These are phyloP conservation scores for Semotilus atromaculatus DNA, from an alignment of 2,797 vertebrate species.

Conservation along the genomic window DNA sequence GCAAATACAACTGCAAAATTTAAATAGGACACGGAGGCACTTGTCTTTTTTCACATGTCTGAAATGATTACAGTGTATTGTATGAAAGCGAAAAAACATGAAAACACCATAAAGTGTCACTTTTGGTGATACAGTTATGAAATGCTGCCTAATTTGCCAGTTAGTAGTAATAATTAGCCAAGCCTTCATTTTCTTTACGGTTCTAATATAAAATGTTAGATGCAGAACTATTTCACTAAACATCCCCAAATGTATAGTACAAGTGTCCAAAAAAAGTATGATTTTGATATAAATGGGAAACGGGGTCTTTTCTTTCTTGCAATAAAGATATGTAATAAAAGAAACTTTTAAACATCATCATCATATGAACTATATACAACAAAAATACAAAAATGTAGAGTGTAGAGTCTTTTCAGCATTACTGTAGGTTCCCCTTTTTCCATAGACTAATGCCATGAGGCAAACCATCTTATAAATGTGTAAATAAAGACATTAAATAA, in stretches of 20 bases:
- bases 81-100: not conserved
- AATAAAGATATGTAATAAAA: conserved; percentile 50
- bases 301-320: conserved; percentile 40
- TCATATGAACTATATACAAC: conserved; percentile 51
- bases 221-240: conserved; percentile 42
- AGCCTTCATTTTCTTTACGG: conserved; percentile 25
- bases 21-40: conserved; percentile 40
- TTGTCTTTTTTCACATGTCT: conserved; percentile 40
- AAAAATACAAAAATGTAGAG: conserved; percentile 24
- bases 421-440: conserved; percentile 5
- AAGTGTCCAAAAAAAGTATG: conserved; percentile 4
- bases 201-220: conserved; percentile 54
- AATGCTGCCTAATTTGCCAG: conserved; percentile 29
- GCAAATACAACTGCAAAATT: conserved; percentile 44
- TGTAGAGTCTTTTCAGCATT: conserved; percentile 25
- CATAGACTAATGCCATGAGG: conserved; percentile 18
- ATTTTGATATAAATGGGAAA: conserved; percentile 45
- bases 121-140: not conserved
- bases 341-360: conserved; percentile 32
- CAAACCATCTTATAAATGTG: conserved; percentile 20
- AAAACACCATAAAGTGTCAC: conserved; percentile 19
- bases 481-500: conserved; percentile 37
- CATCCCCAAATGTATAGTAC: conserved; percentile 37
- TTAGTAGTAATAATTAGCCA: conserved; percentile 40
- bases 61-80: conserved; percentile 26